Percentiles rank a stretch among this genome's conserved stretches.
These are phyloP conservation scores for Lacanobia wlatinum DNA, from an alignment of 2,888 invertebrate species.

Conservation along the genomic window DNA sequence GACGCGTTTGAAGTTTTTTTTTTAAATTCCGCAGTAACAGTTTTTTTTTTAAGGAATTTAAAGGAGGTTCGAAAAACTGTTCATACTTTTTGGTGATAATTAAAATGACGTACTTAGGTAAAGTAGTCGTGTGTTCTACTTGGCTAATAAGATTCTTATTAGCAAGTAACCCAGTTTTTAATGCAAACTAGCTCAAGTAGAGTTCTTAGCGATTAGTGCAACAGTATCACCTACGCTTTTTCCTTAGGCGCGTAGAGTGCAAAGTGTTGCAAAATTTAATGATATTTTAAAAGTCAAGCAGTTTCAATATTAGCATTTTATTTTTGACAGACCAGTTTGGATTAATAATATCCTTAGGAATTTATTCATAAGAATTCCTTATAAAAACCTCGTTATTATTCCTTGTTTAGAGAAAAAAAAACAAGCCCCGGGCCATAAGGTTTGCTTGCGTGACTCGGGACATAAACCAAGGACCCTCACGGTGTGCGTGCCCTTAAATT, in stretches of 20 bases:
- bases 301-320: conserved; percentile 12
- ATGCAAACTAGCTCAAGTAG: conserved; percentile 26
- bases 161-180: conserved; percentile 50
- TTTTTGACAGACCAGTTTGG: not conserved
- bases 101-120: not conserved
- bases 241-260: conserved; percentile 17
- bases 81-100: conserved; percentile 7
- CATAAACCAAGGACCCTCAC: conserved; percentile 29
- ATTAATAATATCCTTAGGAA: not conserved
- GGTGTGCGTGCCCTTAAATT: conserved; percentile 50
- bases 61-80: not conserved
- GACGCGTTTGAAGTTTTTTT: conserved; percentile 53
- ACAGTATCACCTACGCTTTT: conserved; percentile 53
- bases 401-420: conserved; percentile 9
- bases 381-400: conserved; percentile 2
- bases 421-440: conserved; percentile 3
- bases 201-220: conserved; percentile 48
- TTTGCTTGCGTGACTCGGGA: conserved; percentile 49
- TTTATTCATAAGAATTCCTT: conserved; percentile 18
- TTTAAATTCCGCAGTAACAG: conserved; percentile 31
- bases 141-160: conserved; percentile 36
- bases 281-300: too few species aligned
- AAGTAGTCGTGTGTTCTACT: conserved; percentile 6
- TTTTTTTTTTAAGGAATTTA: conserved; percentile 34
- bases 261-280: conserved; percentile 18